Evolutionary conservation across 2,888 invertebrate species (phyloP), one percentile per base, ranked within the genome.

Genomic region (Carpatolechia fugitivella): DNA sequence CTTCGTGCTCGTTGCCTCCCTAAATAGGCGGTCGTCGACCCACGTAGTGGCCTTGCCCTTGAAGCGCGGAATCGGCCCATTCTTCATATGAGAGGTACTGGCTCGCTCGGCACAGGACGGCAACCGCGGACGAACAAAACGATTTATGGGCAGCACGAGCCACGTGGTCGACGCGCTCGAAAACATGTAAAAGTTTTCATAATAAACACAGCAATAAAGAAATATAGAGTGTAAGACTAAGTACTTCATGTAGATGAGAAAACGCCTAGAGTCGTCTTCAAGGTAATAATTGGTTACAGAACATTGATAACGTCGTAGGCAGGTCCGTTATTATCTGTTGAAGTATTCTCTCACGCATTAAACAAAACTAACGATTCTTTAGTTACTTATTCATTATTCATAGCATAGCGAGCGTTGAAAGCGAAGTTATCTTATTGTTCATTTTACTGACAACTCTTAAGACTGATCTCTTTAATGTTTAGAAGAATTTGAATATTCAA

Each of bases 31-130:
- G 69, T 78, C 82, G 65, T 60, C 63, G 83, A 81, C 80, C 86
- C 64, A 52, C 44, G 64, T 52, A 57, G 68, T 77, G 85, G 84
- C 86, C 85, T 86, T 85, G 85, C 85, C 86, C 85, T 85, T 85
- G 80, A 78, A 65, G 63, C 68, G 60, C 64, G 65, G 68, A 69
- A 68, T 69, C 70, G 63, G 71, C 68, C 70, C 78, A 72, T 74
- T 68, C 72, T 62, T 72, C 74, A 72, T 60, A 63, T 60, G 24
- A 20, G 20, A 11, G 44, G 20, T 13, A 24, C 8, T 10, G 33
- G 11, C 10, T 11, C 33, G 3, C 3, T n/a, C n/a, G 1, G 8
- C 33, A 11, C 11, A 3, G 33, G n/a, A n/a, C n/a, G 35, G 60
- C 49, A 57, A 56, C 57, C 50, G 54, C 3, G 3, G 59, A 60